These are phyloP conservation scores for Martes martes DNA, from an alignment of 2,113 vertebrate genomes.

Conservation along the genomic window DNA sequence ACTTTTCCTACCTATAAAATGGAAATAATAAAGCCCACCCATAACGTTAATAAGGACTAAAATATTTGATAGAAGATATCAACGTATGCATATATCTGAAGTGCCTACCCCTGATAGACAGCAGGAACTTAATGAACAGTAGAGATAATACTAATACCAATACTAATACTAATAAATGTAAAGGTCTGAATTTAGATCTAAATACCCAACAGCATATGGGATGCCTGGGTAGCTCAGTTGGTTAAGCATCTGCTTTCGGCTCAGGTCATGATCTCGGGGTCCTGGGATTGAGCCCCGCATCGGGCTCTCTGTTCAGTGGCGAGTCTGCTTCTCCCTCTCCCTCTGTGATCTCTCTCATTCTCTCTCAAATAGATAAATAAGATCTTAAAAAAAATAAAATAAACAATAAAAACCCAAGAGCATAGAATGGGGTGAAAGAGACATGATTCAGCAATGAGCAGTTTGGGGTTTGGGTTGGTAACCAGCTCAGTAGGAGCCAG, in stretches of 20 bases:
- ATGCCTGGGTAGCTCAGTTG: neutral
- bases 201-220: neutral
- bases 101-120: neutral
- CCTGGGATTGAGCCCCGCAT: neutral
- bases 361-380: neutral
- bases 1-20: conserved; percentile 10
- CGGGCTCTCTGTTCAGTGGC: neutral
- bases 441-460: neutral
- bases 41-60: conserved; percentile 5
- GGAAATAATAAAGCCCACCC: neutral
- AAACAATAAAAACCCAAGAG: neutral
- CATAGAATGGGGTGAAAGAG: neutral
- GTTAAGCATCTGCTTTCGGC: neutral
- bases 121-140: neutral
- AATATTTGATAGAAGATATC: neutral
- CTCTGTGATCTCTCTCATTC: neutral
- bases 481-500: neutral
- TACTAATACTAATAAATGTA: neutral
- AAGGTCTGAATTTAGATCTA: conserved; percentile 16
- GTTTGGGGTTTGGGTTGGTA: neutral
- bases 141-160: neutral
- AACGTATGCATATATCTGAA: neutral
- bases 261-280: neutral
- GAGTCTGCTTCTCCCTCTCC: neutral
- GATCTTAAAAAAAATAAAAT: neutral